Conservation (phyloP, 1,140 invertebrate genomes). For the Drosophila miranda region DNA sequence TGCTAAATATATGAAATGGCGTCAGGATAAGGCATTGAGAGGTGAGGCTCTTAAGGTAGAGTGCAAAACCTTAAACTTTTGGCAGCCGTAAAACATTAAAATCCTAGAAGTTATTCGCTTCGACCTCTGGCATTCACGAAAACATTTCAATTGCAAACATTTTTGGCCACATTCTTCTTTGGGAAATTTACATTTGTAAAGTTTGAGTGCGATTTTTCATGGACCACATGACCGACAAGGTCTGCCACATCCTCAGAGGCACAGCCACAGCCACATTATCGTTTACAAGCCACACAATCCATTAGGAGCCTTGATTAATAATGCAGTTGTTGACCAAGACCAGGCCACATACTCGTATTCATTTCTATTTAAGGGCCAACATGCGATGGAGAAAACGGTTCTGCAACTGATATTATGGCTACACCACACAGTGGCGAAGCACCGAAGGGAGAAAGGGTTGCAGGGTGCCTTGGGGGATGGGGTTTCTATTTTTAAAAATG, state of each 20-base stretch:
- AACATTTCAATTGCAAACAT: too few species aligned
- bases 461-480: not conserved
- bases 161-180: too few species aligned
- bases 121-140: too few species aligned
- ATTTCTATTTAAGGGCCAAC: constrained; percentile 26
- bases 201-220: too few species aligned
- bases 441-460: not conserved
- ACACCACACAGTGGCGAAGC: not conserved
- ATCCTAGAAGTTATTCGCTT: too few species aligned
- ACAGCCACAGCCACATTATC: constrained; percentile 25
- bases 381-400: constrained; percentile 14
- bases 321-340: constrained; percentile 44
- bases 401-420: constrained; percentile 12
- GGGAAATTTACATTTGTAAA: too few species aligned
- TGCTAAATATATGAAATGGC: constrained; percentile 17
- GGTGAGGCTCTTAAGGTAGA: too few species aligned
- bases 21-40: not conserved
- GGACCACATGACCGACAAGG: not conserved
- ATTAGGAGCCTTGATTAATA: constrained; percentile 56
- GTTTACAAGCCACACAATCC: constrained; percentile 50
- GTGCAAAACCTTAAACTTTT: too few species aligned
- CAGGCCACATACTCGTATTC: constrained; percentile 39
- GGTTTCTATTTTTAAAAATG: constrained; percentile 39
- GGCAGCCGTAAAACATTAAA: too few species aligned
- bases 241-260: constrained; percentile 15